These are phyloP conservation scores for Diarsia rubi DNA, from an alignment of 2,888 invertebrate species.

Conservation along the genomic window DNA sequence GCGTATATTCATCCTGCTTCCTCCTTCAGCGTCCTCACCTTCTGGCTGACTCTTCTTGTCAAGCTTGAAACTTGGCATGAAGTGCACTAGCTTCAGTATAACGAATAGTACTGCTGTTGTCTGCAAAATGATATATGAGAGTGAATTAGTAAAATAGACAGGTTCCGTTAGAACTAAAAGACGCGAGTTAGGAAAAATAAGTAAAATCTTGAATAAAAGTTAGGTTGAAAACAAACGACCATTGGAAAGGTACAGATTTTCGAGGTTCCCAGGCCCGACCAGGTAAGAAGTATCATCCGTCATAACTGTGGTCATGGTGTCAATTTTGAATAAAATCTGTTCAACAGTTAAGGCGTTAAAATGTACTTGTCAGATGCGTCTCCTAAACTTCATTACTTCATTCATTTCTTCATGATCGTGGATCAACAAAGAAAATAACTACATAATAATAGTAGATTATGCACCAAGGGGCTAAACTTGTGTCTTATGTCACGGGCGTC, in stretches of 20 bases:
- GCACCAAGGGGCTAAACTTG: too few species aligned
- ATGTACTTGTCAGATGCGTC: not conserved
- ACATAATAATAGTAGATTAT: too few species aligned
- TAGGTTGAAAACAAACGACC: not conserved
- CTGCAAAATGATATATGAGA: constrained; percentile 75
- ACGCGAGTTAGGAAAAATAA: too few species aligned
- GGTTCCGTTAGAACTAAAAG: too few species aligned
- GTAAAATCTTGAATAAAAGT: not conserved
- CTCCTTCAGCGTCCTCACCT: constrained; percentile 79
- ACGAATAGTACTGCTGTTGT: constrained; percentile 86
- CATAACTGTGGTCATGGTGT: not conserved
- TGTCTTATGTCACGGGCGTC: too few species aligned
- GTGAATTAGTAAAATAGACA: not conserved
- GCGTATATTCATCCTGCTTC: constrained; percentile 91
- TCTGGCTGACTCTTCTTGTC: constrained; percentile 74
- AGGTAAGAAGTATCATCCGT: not conserved
- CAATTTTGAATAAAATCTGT: not conserved
- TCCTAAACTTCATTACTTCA: too few species aligned
- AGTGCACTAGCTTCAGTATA: constrained; percentile 90
- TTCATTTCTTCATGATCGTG: not conserved
- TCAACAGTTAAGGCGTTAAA: not conserved
- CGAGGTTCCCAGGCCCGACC: too few species aligned
- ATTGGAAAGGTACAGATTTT: not conserved
- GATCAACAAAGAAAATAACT: not conserved
- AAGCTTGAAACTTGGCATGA: constrained; percentile 77